These are phyloP conservation scores for Chrysogorgia sp. DNA, from an alignment of 92 coral and sea anemone species.

Conservation along the genomic window DNA sequence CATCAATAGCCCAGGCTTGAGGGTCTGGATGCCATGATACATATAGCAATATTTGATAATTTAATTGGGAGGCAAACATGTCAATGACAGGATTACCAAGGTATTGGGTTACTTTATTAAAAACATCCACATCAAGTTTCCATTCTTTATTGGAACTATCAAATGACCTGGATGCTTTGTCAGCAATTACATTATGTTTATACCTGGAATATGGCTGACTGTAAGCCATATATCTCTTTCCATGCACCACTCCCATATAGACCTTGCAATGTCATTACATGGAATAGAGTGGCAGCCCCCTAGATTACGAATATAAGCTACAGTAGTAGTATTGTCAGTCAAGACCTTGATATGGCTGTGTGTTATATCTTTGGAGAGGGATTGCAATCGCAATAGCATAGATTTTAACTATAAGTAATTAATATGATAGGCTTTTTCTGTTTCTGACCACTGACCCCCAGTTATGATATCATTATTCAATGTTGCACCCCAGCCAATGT, in stretches of 20 bases:
- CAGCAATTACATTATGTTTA: slow-evolving; percentile 52
- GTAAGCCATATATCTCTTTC: slow-evolving; percentile 49
- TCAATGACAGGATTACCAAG: too few species aligned
- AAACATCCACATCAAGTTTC: slow-evolving; percentile 32
- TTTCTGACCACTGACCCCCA: neutral
- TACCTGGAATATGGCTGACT: slow-evolving; percentile 53
- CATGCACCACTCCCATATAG: slow-evolving; percentile 46
- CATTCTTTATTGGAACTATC: slow-evolving; percentile 50
- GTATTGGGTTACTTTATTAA: neutral
- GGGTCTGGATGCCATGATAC: too few species aligned
- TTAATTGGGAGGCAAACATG: too few species aligned
- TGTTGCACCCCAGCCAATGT: neutral
- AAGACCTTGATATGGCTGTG: too few species aligned
- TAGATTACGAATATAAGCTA: too few species aligned
- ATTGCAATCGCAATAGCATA: too few species aligned
- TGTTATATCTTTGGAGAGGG: too few species aligned
- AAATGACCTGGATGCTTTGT: slow-evolving; percentile 49
- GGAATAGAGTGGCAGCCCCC: slow-evolving; percentile 44
- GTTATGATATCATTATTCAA: neutral
- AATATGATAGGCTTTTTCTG: too few species aligned
- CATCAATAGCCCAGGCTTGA: too few species aligned
- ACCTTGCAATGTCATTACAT: slow-evolving; percentile 38
- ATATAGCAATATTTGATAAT: too few species aligned
- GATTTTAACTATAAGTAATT: too few species aligned
- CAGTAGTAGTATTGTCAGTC: too few species aligned